Base-by-base conservation (phyloP, 2,888 invertebrate species). In the Lasioglossum malachurum region DNA sequence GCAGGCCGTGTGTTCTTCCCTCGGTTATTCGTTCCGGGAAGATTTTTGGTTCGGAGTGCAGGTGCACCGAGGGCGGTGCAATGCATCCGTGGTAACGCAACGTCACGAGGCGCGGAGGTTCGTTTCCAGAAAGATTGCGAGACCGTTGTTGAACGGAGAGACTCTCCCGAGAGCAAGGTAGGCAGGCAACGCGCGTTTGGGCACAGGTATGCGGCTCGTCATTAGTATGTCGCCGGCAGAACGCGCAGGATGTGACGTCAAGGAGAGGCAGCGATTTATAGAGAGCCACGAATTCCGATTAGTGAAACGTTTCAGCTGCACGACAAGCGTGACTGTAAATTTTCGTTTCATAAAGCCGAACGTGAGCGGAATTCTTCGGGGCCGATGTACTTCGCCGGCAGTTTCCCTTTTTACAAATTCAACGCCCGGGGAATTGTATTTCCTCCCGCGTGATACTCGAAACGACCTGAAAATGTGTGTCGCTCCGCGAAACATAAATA, bases 231-330 rank as follows among this genome's bases (percentile, higher is more conserved):
- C 87, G 82, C 64, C 77, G 87, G 76, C 86, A 86, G 86, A 82
- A 83, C 84, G 86, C 81, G 78, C 90, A 89, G 92, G 91, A 93
- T 91, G 90, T 93, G 92, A 93, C 93, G 92, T 93, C 92, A 92
- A 81, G 82, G 76, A 80, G 86, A 82, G 80, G 79, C 75, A 86
- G 83, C 90, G 87, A 90, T 88, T 89, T 88, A 90, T 87, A 89
- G 86, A 87, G 82, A 83, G 87, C 82, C 75, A 81, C 81, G 79
- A 92, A 90, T 91, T 86, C 88, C 88, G 89, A 91, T 91, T 88
- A 90, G 84, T 75, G 84, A 90, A 75, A 80, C 82, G 79, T 84
- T 87, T 82, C 71, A 84, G 83, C 78, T 84, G 84, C 77, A 64
- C 67, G 75, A 53, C 77, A 69, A 49, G 86, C 80, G 82, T 75